phyloP scores from a whole-genome alignment of 2,888 invertebrate species.

The Eristalis arbustorum region DNA sequence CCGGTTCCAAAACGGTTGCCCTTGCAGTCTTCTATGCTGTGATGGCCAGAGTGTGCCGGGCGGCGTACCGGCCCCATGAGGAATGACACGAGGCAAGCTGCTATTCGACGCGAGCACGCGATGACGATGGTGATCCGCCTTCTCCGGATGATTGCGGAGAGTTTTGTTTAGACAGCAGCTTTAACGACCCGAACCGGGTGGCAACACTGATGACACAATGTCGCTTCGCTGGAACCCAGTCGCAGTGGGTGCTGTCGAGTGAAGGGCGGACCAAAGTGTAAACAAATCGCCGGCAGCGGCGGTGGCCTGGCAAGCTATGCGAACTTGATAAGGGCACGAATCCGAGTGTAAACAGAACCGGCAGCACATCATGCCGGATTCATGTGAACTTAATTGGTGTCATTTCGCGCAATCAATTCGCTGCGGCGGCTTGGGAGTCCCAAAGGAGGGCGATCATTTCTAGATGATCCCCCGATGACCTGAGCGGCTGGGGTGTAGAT shows the following conservation, averaged over 20 bases:
- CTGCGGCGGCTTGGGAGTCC: not conserved
- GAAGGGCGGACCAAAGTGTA: not conserved
- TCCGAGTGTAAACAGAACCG: conserved; percentile 39
- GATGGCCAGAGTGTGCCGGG: conserved; percentile 15
- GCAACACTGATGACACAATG: conserved; percentile 63
- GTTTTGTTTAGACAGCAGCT: conserved; percentile 45
- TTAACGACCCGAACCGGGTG: conserved; percentile 53
- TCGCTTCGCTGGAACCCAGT: conserved; percentile 50
- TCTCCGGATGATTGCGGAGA: conserved; percentile 31
- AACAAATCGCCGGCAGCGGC: not conserved
- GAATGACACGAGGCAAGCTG: conserved; percentile 60
- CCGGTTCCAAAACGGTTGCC: conserved; percentile 60
- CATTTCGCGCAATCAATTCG: conserved; percentile 15
- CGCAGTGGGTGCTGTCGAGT: conserved; percentile 39
- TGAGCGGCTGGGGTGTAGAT: not conserved
- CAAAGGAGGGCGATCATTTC: not conserved
- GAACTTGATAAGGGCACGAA: conserved; percentile 11
- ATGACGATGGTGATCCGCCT: conserved; percentile 15
- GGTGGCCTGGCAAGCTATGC: not conserved
- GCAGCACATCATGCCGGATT: conserved; percentile 24
- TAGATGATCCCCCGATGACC: not conserved
- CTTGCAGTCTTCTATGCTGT: conserved; percentile 60
- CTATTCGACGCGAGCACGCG: conserved; percentile 41
- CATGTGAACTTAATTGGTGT: conserved; percentile 42
- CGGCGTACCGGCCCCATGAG: conserved; percentile 11